Conservation (phyloP, 2,888 invertebrate species). For the Hydraecia micacea region DNA sequence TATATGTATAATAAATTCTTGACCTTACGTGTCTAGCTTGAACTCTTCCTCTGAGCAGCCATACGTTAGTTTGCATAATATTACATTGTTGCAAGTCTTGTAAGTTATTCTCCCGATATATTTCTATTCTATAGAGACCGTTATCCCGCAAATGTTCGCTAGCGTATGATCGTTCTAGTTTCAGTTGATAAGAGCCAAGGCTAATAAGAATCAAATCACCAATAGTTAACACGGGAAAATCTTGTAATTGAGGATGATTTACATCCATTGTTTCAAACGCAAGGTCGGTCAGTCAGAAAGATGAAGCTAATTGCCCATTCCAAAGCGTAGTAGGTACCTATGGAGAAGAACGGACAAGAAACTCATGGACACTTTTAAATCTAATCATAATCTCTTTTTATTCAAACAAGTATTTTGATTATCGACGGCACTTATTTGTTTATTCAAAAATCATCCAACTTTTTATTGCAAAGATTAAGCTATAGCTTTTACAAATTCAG, state of each 20-base stretch:
- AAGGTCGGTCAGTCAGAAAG: too few species aligned
- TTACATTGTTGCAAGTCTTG: neutral
- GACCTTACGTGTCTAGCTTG: neutral
- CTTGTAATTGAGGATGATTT: neutral
- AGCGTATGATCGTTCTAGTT: neutral
- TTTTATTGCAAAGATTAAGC: too few species aligned
- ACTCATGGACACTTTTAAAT: too few species aligned
- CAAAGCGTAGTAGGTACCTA: too few species aligned
- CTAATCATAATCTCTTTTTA: too few species aligned
- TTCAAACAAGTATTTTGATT: too few species aligned
- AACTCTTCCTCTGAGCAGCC: neutral
- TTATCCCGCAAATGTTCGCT: neutral
- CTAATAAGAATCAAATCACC: neutral
- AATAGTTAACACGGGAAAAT: neutral
- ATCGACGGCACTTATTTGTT: too few species aligned
- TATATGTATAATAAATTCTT: neutral
- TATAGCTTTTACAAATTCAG: too few species aligned
- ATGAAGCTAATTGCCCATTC: too few species aligned
- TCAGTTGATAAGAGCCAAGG: neutral
- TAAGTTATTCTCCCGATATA: neutral
- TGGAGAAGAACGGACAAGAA: too few species aligned
- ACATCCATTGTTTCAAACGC: neutral
- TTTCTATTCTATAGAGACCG: neutral
- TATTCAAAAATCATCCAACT: too few species aligned
- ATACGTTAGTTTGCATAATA: neutral